Evolutionary conservation across 2,113 vertebrate genomes (phyloP).

Genomic region (Pristiophorus japonicus): DNA sequence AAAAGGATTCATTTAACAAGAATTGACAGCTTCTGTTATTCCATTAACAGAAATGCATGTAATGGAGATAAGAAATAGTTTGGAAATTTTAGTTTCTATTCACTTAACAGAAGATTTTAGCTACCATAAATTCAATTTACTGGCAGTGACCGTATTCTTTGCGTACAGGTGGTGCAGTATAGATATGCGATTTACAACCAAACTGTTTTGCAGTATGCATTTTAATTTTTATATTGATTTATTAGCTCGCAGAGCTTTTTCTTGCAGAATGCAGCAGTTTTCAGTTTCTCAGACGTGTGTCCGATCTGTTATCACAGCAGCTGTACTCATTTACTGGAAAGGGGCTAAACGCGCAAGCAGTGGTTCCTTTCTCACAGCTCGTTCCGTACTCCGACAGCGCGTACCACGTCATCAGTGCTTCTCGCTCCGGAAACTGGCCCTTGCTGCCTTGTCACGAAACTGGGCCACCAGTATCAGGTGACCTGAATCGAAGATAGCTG

Average conservation of each 20-base stretch:
- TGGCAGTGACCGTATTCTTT: background rate
- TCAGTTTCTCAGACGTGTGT: constrained; percentile 31
- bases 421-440: constrained; percentile 19
- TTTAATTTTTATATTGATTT: background rate
- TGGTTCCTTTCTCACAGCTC: constrained; percentile 34
- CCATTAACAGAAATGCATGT: background rate
- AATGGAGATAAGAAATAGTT: background rate
- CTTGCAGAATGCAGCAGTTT: constrained; percentile 26
- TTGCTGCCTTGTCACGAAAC: constrained; percentile 37
- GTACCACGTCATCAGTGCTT: constrained; percentile 20
- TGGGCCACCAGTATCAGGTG: constrained; percentile 27
- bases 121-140: too few relatives aligned
- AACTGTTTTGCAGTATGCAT: background rate
- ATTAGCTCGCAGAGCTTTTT: background rate
- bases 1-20: background rate
- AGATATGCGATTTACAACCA: background rate
- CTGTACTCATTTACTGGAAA: constrained; percentile 37
- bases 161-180: background rate
- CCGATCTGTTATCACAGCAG: constrained; percentile 29
- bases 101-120: background rate
- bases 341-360: background rate
- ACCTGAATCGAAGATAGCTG: constrained; percentile 35
- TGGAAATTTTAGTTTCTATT: background rate
- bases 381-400: constrained; percentile 20
- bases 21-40: background rate